Base-by-base conservation (phyloP, 2,113 vertebrate genomes). In the Microcebus jonahi region DNA sequence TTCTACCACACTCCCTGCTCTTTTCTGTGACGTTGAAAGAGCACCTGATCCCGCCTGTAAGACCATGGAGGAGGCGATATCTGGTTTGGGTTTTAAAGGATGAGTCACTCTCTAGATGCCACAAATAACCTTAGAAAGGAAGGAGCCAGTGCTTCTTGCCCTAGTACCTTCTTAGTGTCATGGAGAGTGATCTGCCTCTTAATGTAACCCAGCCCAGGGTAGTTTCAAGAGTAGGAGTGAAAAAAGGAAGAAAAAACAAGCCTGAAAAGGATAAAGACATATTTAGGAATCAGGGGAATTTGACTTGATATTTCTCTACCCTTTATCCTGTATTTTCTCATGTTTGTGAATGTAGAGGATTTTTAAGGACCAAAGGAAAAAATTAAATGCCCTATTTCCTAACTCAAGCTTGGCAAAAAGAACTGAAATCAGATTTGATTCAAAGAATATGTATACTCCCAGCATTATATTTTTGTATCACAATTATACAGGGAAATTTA, bases 401-500 rank as follows among this genome's bases (percentile, higher is more conserved):
- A 93, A 93, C 55, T 82, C n/a, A 82, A 67, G 48, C 25, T 92
- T 93, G 67, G 36, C 45, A 53, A 88, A 92, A 96, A 36, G 45
- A 85, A 50, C 27, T 57, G 61, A 94, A 92, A 84, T 92, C 50
- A 77, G 90, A 95, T 82, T 83, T 97, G 91, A 86, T 95, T 17
- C 76, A 42, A 23, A 79, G 65, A 42, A 84, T 68, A 55, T 45
- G 36, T 73, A 95, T 89, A 96, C 81, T 67, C 75, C 39, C 70
- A 21, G 55, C 18, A 9, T 97, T 85, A 73, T 96, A 79, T 70
- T 95, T 97, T 97, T 80, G 82, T 4, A 0, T 50, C 77, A 83
- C 90, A 96, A 97, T 87, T 92, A 91, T 59, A 71, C 48, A 75
- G 27, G 70, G 82, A 97, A 57, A 93, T 96, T 92, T 81, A 59